These are phyloP conservation scores for Drosophila leontia DNA, from an alignment of 1,140 invertebrate species.

Conservation along the genomic window DNA sequence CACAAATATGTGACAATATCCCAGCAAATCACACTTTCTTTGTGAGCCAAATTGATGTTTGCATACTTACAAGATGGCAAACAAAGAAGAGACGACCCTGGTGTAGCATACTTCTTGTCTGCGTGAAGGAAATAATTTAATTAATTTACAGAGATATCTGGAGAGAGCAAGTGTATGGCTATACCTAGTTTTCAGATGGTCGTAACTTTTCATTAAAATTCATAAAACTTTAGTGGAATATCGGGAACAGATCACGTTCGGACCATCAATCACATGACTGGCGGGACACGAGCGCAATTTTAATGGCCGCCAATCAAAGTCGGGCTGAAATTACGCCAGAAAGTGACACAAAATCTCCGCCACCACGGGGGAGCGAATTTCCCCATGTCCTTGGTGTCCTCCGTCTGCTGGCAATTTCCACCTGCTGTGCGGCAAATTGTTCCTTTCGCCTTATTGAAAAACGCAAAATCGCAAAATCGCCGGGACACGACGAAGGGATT, in stretches of 20 bases:
- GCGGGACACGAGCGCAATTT: slow-evolving; percentile 61
- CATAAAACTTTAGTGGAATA: slow-evolving; percentile 60
- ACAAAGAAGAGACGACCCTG: fast-evolving
- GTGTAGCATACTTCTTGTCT: slow-evolving; percentile 16
- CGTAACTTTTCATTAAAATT: slow-evolving; percentile 61
- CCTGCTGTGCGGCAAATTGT: slow-evolving; percentile 74
- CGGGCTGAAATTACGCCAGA: slow-evolving; percentile 61
- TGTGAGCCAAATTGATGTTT: not conserved
- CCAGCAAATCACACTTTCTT: not conserved
- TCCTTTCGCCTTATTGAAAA: slow-evolving; percentile 59
- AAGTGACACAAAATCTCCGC: slow-evolving; percentile 69
- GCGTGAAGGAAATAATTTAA: not conserved
- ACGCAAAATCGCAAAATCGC: slow-evolving; percentile 43
- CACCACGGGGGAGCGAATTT: slow-evolving; percentile 26
- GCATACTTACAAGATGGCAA: too few relatives aligned
- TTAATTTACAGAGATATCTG: not conserved
- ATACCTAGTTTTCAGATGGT: not conserved
- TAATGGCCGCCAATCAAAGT: slow-evolving; percentile 73
- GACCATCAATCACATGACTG: slow-evolving; percentile 72
- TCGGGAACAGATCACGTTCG: slow-evolving; percentile 49
- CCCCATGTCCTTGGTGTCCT: slow-evolving; percentile 12
- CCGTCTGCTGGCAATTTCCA: slow-evolving; percentile 36
- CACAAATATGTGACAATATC: slow-evolving; percentile 1
- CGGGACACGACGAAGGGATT: slow-evolving; percentile 48
- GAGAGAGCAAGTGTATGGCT: not conserved